Conservation (phyloP, 1,140 invertebrate genomes). For the Physella acuta region DNA sequence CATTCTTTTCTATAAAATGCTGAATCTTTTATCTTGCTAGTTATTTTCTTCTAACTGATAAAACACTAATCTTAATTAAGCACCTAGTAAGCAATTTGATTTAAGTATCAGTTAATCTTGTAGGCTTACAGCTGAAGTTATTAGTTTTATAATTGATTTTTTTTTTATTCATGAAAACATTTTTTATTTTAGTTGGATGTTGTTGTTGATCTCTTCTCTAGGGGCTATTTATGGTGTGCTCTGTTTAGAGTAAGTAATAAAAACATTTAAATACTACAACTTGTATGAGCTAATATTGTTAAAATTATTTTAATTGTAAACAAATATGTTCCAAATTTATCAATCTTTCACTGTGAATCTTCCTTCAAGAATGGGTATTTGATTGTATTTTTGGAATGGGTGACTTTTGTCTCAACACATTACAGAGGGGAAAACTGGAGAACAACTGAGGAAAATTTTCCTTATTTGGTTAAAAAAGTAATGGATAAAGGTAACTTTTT, state of each 20-base stretch:
- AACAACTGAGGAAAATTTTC: conserved; percentile 43
- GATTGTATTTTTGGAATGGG: conserved; percentile 47
- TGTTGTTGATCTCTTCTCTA: conserved; percentile 42
- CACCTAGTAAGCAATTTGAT: neutral
- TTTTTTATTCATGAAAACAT: conserved; percentile 7
- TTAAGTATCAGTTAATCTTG: neutral
- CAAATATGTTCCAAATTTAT: neutral
- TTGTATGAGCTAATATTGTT: neutral
- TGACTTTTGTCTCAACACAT: conserved; percentile 50
- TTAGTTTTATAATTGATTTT: neutral
- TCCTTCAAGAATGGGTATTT: conserved; percentile 46
- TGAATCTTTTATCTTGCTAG: neutral
- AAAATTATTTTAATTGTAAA: neutral
- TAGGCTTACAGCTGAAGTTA: too few relatives aligned
- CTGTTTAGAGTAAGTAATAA: conserved; percentile 42
- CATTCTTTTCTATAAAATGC: neutral
- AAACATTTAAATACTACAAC: too few relatives aligned
- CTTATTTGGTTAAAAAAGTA: conserved; percentile 42
- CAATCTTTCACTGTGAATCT: neutral
- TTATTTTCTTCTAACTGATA: neutral
- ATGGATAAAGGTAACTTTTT: conserved; percentile 46
- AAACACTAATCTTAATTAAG: neutral
- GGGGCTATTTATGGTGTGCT: conserved; percentile 46
- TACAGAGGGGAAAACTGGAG: conserved; percentile 45
- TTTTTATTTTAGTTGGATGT: conserved; percentile 47